Evolutionary conservation across 1,140 invertebrate genomes (phyloP).

Genomic region (Batillaria attramentaria): DNA sequence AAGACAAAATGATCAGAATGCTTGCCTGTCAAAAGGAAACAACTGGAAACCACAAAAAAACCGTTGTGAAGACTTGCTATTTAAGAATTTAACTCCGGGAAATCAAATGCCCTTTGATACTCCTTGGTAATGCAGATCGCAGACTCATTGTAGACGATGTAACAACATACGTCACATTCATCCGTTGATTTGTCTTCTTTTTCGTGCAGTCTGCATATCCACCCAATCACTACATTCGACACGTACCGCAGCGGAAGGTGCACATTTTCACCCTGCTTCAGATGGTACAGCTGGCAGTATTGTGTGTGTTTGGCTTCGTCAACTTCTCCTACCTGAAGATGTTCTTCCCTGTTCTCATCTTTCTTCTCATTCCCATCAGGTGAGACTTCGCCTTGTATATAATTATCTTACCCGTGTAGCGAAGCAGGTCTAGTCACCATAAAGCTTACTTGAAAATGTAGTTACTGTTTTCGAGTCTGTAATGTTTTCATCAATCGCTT

Average conservation of each 20-base stretch:
- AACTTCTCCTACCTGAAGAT: constrained; percentile 78
- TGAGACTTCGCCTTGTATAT: constrained; percentile 58
- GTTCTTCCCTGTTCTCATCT: constrained; percentile 79
- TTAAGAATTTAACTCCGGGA: background rate
- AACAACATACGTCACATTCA: background rate
- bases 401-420: background rate
- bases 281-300: constrained; percentile 76
- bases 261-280: constrained; percentile 79
- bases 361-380: constrained; percentile 78
- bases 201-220: constrained; percentile 77
- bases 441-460: background rate
- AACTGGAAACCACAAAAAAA: no score
- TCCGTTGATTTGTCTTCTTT: constrained; percentile 5
- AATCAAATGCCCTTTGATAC: background rate
- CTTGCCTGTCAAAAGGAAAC: no score
- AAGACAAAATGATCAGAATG: no score
- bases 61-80: background rate
- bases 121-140: background rate
- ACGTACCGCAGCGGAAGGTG: constrained; percentile 80
- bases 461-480: background rate
- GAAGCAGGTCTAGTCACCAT: background rate
- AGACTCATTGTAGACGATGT: background rate
- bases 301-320: constrained; percentile 79
- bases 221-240: constrained; percentile 80
- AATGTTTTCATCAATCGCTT: background rate